A percentile compares a stretch with the other conserved stretches of the same genome.
Conservation (phyloP, 2,113 vertebrate genomes). For the Syrmaticus mikado region DNA sequence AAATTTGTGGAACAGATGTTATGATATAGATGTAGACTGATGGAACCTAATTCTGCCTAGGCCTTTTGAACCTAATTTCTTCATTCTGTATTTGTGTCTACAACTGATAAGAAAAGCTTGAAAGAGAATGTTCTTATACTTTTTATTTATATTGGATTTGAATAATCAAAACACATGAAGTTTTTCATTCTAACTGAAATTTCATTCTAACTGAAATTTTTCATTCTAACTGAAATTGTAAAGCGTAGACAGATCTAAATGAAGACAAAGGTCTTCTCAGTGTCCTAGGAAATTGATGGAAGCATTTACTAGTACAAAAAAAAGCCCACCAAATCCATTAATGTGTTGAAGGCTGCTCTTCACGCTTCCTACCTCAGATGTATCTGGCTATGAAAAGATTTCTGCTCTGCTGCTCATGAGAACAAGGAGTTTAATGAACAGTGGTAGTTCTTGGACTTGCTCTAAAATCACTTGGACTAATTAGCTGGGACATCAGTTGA, state of each 20-base stretch:
- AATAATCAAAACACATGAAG: background rate
- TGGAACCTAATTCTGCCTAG: background rate
- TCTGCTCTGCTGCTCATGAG: background rate
- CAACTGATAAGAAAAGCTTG: background rate
- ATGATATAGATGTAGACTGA: background rate
- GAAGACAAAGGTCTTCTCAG: background rate
- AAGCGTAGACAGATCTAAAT: background rate
- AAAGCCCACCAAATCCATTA: fast-evolving
- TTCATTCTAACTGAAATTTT: background rate
- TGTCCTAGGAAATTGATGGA: background rate
- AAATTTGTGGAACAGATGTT: conserved; percentile 15
- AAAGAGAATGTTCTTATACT: background rate
- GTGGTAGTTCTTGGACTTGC: background rate
- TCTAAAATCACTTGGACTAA: background rate
- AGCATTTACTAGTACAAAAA: background rate
- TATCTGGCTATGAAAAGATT: background rate
- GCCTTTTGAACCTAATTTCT: background rate
- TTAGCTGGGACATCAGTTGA: background rate
- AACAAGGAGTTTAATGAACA: background rate
- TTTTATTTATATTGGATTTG: background rate
- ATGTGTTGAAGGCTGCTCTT: background rate
- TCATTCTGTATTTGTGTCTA: background rate
- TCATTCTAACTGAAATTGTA: background rate
- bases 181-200: background rate
- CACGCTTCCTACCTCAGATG: background rate